Evolutionary conservation across 2,113 vertebrate genomes (phyloP).

Genomic region (Chaetodon auriga): DNA sequence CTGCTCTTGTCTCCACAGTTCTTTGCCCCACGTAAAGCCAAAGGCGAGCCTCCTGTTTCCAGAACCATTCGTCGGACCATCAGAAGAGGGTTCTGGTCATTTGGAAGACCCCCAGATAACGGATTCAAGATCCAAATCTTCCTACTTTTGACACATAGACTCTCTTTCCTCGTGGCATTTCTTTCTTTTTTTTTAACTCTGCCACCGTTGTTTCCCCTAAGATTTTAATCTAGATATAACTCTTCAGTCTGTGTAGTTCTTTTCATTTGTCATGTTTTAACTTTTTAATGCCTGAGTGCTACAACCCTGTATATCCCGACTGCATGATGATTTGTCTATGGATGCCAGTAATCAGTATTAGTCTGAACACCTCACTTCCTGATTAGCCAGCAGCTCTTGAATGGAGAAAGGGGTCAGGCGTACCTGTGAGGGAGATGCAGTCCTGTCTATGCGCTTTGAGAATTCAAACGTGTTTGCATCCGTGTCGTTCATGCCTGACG

Average conservation of each 20-base stretch:
- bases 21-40: slow-evolving; percentile 84
- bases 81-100: slow-evolving; percentile 47
- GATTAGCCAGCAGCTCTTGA: slow-evolving; percentile 30
- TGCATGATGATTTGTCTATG: slow-evolving; percentile 52
- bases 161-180: slow-evolving; percentile 42
- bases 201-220: slow-evolving; percentile 25
- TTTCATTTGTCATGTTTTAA: slow-evolving; percentile 51
- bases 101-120: slow-evolving; percentile 21
- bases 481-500: neutral
- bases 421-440: slow-evolving; percentile 19
- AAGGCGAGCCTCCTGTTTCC: slow-evolving; percentile 26
- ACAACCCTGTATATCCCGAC: slow-evolving; percentile 15
- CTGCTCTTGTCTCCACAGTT: slow-evolving; percentile 78
- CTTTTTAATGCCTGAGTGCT: slow-evolving; percentile 44
- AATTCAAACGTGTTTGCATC: slow-evolving; percentile 34
- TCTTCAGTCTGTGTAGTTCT: slow-evolving; percentile 14
- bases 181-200: neutral
- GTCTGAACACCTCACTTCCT: slow-evolving; percentile 40
- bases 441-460: slow-evolving; percentile 1
- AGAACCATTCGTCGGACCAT: slow-evolving; percentile 41
- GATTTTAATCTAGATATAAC: slow-evolving; percentile 56
- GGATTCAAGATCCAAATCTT: slow-evolving; percentile 40
- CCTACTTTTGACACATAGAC: slow-evolving; percentile 45
- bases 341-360: slow-evolving; percentile 76
- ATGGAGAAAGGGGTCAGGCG: neutral